Conservation (phyloP, 64 coral and sea anemone species). For the Pocillopora verrucosa region DNA sequence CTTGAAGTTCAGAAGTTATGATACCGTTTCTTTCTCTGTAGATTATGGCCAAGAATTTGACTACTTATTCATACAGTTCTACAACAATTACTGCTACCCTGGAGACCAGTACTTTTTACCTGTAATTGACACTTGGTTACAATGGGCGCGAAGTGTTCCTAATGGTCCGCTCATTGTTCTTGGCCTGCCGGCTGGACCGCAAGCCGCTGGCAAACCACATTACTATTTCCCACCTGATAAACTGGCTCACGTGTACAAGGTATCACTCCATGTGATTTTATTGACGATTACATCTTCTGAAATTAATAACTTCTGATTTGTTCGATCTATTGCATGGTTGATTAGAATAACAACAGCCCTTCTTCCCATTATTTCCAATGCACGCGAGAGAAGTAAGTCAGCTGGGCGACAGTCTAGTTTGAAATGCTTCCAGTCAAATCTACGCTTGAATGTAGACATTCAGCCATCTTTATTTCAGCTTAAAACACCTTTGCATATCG, state of each 20-base stretch:
- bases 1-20: neutral
- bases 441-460: no score
- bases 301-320: neutral
- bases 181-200: constrained; percentile 50
- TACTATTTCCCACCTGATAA: constrained; percentile 60
- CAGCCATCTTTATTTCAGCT: no score
- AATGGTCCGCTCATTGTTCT: constrained; percentile 64
- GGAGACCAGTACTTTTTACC: constrained; percentile 38
- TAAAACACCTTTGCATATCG: no score
- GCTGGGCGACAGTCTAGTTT: no score
- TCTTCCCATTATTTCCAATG: no score
- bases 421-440: no score
- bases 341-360: no score
- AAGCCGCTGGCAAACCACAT: constrained; percentile 22
- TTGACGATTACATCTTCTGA: neutral
- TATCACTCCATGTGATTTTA: neutral
- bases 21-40: neutral
- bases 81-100: constrained; percentile 84
- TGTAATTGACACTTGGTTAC: constrained; percentile 55
- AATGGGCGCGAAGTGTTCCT: constrained; percentile 50
- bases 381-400: no score
- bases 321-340: no score
- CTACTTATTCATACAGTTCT: constrained; percentile 82
- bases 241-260: constrained; percentile 48
- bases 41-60: constrained; percentile 82